Evolutionary conservation across 2,888 invertebrate species (phyloP).

Genomic region (Caenorhabditis plicata): DNA sequence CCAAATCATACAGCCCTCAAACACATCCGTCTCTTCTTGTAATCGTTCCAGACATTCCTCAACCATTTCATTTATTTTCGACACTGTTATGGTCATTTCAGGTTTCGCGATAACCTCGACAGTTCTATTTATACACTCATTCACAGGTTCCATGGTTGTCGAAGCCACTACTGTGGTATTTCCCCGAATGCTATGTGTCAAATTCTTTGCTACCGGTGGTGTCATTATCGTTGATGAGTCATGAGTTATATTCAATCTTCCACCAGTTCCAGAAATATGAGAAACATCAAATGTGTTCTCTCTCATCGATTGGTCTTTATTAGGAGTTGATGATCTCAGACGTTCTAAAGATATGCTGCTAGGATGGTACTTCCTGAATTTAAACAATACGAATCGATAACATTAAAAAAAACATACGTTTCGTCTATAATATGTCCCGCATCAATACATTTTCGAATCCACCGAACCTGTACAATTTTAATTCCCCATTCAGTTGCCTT

Average conservation of each 20-base stretch:
- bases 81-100: background rate
- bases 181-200: slow-evolving; percentile 8
- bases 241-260: slow-evolving; percentile 8
- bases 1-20: slow-evolving; percentile 14
- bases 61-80: background rate
- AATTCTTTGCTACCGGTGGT: background rate
- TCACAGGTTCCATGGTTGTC: too few species aligned
- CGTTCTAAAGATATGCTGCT: slow-evolving; percentile 6
- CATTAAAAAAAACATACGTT: slow-evolving; percentile 8
- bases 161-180: too few species aligned
- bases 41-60: too few species aligned
- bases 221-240: slow-evolving; percentile 3
- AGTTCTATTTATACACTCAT: too few species aligned
- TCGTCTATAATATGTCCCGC: slow-evolving; percentile 37
- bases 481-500: slow-evolving; percentile 54
- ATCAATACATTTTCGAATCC: slow-evolving; percentile 47
- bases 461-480: slow-evolving; percentile 41
- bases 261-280: slow-evolving; percentile 21
- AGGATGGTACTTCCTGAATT: slow-evolving; percentile 29
- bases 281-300: slow-evolving; percentile 18
- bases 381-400: background rate
- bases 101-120: too few species aligned
- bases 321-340: slow-evolving; percentile 21
- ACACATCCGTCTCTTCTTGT: background rate
- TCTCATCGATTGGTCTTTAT: slow-evolving; percentile 2